Conservation (phyloP, 2,888 invertebrate species). For the Silvanus unidentatus region DNA sequence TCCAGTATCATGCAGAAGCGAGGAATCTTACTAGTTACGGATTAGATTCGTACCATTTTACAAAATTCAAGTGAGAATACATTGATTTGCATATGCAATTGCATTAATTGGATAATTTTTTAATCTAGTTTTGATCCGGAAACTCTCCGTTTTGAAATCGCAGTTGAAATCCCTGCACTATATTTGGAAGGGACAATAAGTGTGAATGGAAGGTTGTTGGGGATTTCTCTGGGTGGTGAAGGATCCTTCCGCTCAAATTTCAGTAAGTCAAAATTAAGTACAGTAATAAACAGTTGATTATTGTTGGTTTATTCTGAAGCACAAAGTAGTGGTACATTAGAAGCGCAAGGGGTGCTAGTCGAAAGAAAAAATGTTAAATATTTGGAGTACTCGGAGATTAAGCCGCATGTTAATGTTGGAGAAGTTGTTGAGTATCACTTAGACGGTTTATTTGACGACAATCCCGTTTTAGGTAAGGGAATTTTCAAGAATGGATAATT, state of each 20-base stretch:
- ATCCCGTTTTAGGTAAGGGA: conserved; percentile 21
- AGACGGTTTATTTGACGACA: conserved; percentile 24
- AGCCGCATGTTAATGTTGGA: conserved; percentile 18
- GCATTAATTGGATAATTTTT: background rate
- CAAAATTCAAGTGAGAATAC: conserved; percentile 17
- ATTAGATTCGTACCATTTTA: conserved; percentile 17
- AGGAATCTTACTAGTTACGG: conserved; percentile 21
- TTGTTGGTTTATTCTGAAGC: conserved; percentile 8
- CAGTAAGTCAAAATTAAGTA: no score
- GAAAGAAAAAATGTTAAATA: conserved; percentile 16
- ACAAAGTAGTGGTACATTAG: conserved; percentile 15
- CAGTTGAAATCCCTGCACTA: conserved; percentile 14
- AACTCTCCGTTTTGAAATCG: conserved; percentile 17
- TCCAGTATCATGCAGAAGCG: conserved; percentile 23
- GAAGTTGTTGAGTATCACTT: conserved; percentile 16
- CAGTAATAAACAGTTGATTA: no score
- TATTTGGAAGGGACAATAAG: conserved; percentile 24
- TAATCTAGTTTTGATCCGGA: conserved; percentile 22
- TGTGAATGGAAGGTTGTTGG: conserved; percentile 27
- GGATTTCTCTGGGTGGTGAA: conserved; percentile 23
- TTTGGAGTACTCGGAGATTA: conserved; percentile 18
- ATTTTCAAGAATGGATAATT: no score
- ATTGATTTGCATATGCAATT: background rate
- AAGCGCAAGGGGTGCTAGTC: conserved; percentile 18
- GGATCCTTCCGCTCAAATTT: conserved; percentile 18